These are phyloP conservation scores for Axinella damicornis DNA, from an alignment of 37 sponge, comb jelly and placozoan species.

Conservation along the genomic window DNA sequence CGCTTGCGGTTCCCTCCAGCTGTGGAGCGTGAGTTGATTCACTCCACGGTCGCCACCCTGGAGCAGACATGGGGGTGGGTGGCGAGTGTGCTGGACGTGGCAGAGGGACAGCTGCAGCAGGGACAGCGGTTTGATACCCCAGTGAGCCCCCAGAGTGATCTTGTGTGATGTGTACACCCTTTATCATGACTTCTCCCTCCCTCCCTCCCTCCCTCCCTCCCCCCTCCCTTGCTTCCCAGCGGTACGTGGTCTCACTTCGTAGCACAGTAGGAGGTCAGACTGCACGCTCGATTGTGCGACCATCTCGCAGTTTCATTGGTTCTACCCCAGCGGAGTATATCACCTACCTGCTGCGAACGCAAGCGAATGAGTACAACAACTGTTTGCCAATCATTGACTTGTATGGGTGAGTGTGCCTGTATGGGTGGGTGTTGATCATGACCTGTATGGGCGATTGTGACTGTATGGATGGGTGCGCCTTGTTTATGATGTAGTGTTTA, in stretches of 20 bases:
- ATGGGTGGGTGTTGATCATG: not conserved
- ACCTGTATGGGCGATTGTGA: not conserved
- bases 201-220: conserved; percentile 9
- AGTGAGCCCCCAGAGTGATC: conserved; percentile 35
- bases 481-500: not conserved
- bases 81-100: conserved; percentile 67
- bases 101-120: conserved; percentile 76
- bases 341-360: conserved; percentile 56
- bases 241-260: conserved; percentile 70
- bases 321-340: conserved; percentile 85
- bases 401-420: conserved; percentile 62
- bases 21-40: not conserved
- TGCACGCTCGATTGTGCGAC: not conserved
- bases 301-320: conserved; percentile 58
- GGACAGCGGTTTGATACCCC: conserved; percentile 73
- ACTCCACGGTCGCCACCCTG: conserved; percentile 24
- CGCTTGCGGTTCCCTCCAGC: conserved; percentile 30
- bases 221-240: conserved; percentile 28
- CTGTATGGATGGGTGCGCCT: not conserved
- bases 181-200: not conserved
- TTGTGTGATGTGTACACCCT: not conserved
- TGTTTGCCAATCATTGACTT: conserved; percentile 77
- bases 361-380: conserved; percentile 35
- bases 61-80: conserved; percentile 83
- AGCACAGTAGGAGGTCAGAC: conserved; percentile 18